Conservation (phyloP, 53 echinoderm and acorn worm genomes). For the Henricia sp. region DNA sequence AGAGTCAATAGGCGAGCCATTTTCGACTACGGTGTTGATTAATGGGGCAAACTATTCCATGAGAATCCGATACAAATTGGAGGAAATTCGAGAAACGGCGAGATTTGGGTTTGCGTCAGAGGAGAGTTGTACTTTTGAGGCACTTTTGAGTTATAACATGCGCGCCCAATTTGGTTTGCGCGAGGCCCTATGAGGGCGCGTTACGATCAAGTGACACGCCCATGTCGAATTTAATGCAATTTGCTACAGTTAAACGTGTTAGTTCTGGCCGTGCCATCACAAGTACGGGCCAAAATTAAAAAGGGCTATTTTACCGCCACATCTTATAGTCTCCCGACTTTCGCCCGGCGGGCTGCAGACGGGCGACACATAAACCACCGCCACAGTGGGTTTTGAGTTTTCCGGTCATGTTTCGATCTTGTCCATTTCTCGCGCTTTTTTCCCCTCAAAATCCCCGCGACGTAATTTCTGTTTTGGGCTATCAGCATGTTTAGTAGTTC, state of each 20-base stretch:
- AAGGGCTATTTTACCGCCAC: constrained; percentile 26
- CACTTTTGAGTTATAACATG: background rate
- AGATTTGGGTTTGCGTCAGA: background rate
- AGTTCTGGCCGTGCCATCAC: background rate
- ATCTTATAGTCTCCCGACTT: background rate
- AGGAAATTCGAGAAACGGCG: background rate
- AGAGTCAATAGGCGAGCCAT: background rate
- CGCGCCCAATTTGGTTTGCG: background rate
- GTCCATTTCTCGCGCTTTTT: background rate
- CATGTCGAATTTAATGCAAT: constrained; percentile 36
- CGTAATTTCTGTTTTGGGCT: background rate
- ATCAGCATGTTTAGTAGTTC: background rate
- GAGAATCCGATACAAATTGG: background rate
- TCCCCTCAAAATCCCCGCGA: background rate
- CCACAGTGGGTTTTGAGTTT: constrained; percentile 3
- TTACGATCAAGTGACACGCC: constrained; percentile 13
- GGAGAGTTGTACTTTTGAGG: constrained; percentile 27
- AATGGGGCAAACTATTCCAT: background rate
- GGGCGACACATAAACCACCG: background rate
- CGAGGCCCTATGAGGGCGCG: background rate
- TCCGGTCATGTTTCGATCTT: background rate
- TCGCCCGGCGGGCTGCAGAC: background rate
- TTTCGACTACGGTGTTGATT: background rate
- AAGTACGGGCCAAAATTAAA: background rate
- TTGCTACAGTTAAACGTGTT: constrained; percentile 36